Percentiles rank a stretch among this genome's conserved stretches.
Evolutionary conservation across 1,140 invertebrate genomes (phyloP).

Genomic region (Drosophila bipectinata): DNA sequence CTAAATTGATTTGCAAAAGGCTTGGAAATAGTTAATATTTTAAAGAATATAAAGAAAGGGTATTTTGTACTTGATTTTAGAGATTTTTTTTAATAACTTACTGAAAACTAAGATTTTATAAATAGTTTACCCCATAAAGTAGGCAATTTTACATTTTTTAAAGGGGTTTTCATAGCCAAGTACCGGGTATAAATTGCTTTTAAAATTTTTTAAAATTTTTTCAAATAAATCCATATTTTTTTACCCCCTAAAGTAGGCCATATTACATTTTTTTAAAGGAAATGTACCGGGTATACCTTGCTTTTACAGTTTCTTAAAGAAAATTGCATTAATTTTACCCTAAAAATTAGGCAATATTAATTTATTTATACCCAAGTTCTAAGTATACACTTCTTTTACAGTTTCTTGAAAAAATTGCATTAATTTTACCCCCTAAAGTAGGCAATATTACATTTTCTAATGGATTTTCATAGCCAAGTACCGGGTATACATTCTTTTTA

Average conservation of each 20-base stretch:
- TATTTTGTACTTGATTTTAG: background rate
- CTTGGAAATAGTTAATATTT: background rate
- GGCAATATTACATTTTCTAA: background rate
- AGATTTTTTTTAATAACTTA: background rate
- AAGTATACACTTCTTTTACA: too few species aligned
- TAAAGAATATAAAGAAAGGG: too few species aligned
- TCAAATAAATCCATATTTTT: too few species aligned
- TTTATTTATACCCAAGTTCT: too few species aligned
- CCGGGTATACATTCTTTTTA: background rate
- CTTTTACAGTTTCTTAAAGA: too few species aligned
- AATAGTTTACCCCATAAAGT: background rate
- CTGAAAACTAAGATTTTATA: background rate
- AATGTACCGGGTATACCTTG: too few species aligned
- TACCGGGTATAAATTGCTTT: too few species aligned
- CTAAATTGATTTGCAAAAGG: background rate
- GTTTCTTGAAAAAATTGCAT: too few species aligned
- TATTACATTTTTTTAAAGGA: background rate
- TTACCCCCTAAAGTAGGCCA: background rate
- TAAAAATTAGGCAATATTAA: too few species aligned
- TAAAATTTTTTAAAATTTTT: too few species aligned
- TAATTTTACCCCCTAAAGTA: background rate
- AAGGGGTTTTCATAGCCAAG: too few species aligned
- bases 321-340: too few species aligned
- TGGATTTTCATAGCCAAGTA: background rate
- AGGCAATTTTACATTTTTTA: background rate